Evolutionary conservation across 2,888 invertebrate genomes (phyloP).

Genomic region (Nemapogon koenigi): DNA sequence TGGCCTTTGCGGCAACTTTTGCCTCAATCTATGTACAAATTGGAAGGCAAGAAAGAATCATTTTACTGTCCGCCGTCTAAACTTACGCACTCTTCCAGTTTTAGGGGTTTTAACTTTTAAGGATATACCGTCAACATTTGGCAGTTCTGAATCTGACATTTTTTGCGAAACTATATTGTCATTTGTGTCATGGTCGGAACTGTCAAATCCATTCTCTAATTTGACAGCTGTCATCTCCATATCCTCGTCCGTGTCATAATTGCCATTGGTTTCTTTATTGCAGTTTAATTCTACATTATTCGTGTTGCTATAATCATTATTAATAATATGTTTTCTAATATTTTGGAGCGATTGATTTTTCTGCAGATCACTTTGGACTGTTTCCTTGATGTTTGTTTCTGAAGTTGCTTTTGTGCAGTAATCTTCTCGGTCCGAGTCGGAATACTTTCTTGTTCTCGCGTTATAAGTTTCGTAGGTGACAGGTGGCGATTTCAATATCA

Average conservation of each 20-base stretch:
- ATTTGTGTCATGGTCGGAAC: slow-evolving; percentile 45
- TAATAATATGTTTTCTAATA: slow-evolving; percentile 25
- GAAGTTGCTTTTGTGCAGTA: slow-evolving; percentile 48
- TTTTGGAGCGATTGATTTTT: slow-evolving; percentile 51
- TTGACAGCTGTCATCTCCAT: slow-evolving; percentile 31
- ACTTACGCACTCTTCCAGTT: slow-evolving; percentile 40
- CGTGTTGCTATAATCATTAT: slow-evolving; percentile 44
- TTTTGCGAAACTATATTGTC: slow-evolving; percentile 30
- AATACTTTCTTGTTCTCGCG: slow-evolving; percentile 29
- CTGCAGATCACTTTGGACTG: slow-evolving; percentile 35
- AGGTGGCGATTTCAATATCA: slow-evolving; percentile 38
- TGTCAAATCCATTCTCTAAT: slow-evolving; percentile 46
- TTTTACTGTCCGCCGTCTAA: slow-evolving; percentile 48
- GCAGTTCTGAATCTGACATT: slow-evolving; percentile 28
- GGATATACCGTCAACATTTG: slow-evolving; percentile 45
- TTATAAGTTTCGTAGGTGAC: slow-evolving; percentile 13
- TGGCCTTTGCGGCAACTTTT: too few species aligned
- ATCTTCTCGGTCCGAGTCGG: slow-evolving; percentile 50
- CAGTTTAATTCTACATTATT: slow-evolving; percentile 9
- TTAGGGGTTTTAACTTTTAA: slow-evolving; percentile 36
- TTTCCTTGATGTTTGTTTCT: slow-evolving; percentile 39
- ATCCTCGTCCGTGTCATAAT: slow-evolving; percentile 40
- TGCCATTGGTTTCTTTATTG: slow-evolving; percentile 19
- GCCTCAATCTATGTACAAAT: slow-evolving; percentile 47
- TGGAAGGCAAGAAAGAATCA: slow-evolving; percentile 54